These are phyloP conservation scores for Ernsta delagoae DNA, from an alignment of 2,888 invertebrate genomes.

Conservation along the genomic window DNA sequence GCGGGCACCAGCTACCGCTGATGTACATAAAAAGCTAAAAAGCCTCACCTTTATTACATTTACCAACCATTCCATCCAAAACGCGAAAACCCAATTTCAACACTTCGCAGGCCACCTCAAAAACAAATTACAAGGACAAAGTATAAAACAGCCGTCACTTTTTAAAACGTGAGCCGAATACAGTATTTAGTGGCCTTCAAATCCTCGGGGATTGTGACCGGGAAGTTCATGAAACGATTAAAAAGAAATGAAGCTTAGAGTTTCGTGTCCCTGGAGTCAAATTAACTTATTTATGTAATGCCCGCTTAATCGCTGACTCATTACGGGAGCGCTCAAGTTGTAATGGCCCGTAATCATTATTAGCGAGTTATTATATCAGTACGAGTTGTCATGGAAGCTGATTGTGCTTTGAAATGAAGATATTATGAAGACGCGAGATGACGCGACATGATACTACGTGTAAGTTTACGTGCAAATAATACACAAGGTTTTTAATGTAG, in stretches of 20 bases:
- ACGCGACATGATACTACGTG: too few relatives aligned
- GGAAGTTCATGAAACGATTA: conserved; percentile 47
- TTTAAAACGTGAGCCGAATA: conserved; percentile 31
- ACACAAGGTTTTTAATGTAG: too few relatives aligned
- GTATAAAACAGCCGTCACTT: conserved; percentile 20
- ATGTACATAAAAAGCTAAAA: too few relatives aligned
- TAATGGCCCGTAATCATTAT: conserved; percentile 18
- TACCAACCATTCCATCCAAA: too few relatives aligned
- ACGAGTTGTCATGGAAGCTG: too few relatives aligned
- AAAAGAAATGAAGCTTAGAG: conserved; percentile 45
- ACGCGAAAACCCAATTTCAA: background rate
- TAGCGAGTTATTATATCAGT: background rate
- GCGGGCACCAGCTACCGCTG: too few relatives aligned
- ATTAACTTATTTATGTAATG: conserved; percentile 46
- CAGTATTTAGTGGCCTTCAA: conserved; percentile 24
- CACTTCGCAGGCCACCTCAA: background rate
- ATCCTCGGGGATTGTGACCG: conserved; percentile 42
- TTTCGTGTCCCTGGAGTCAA: conserved; percentile 43
- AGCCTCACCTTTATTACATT: too few relatives aligned
- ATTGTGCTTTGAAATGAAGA: too few relatives aligned
- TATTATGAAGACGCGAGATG: too few relatives aligned
- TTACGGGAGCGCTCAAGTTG: conserved; percentile 23
- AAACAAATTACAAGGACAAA: conserved; percentile 6
- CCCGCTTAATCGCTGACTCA: conserved; percentile 35
- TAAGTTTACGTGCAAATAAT: too few relatives aligned